Conservation (phyloP, 2,888 invertebrate species). For the Nymphalis polychloros region DNA sequence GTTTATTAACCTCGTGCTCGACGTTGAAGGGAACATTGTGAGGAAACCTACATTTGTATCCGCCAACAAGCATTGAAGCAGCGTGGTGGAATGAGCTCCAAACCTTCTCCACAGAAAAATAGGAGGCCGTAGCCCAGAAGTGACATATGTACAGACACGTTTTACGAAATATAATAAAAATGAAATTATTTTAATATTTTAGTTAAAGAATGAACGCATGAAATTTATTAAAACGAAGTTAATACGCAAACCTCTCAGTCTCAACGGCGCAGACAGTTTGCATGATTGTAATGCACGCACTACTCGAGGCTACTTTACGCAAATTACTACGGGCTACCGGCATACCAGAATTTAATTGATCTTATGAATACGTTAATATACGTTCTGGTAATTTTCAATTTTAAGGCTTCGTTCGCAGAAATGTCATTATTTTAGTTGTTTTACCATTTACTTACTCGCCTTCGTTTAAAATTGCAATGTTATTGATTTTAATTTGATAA, state of each 20-base stretch:
- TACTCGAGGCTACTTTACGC: constrained; percentile 51
- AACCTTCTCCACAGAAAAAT: too few relatives aligned
- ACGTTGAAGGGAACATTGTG: too few relatives aligned
- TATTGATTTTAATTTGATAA: background rate
- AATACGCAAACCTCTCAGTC: constrained; percentile 6
- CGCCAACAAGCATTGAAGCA: too few relatives aligned
- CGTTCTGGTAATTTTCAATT: constrained; percentile 12
- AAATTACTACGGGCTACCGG: constrained; percentile 31
- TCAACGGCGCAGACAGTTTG: constrained; percentile 46
- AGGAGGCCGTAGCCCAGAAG: too few relatives aligned
- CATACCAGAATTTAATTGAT: constrained; percentile 15
- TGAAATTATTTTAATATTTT: too few relatives aligned
- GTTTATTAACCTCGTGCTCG: too few relatives aligned
- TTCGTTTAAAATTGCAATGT: background rate
- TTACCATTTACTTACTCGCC: background rate
- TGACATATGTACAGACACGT: too few relatives aligned
- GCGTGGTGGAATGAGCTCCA: too few relatives aligned
- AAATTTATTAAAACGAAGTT: background rate
- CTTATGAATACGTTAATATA: constrained; percentile 1
- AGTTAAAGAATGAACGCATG: background rate
- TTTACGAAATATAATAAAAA: too few relatives aligned
- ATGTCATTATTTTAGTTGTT: constrained; percentile 3
- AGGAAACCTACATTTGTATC: too few relatives aligned
- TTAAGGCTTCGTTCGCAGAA: constrained; percentile 2
- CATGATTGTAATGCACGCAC: constrained; percentile 62